A percentile compares a stretch with the other conserved stretches of the same genome.
These are phyloP conservation scores for Escarpia spicata DNA, from an alignment of 2,888 invertebrate species.

Conservation along the genomic window DNA sequence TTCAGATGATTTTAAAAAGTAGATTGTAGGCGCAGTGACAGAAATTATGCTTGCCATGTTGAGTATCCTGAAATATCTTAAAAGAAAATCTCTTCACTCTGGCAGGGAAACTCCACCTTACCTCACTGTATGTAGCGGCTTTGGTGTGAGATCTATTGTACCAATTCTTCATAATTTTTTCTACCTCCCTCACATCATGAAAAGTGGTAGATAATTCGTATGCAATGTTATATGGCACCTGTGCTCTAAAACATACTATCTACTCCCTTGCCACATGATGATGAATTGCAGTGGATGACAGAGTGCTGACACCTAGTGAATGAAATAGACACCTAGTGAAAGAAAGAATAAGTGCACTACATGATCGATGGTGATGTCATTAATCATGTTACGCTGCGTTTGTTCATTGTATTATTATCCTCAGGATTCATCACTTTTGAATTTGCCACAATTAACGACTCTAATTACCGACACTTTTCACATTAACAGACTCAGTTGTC, in stretches of 20 bases:
- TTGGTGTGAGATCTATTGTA: not conserved
- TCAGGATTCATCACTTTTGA: not conserved
- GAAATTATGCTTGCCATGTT: too few relatives aligned
- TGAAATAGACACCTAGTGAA: not conserved
- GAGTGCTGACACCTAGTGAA: slow-evolving; percentile 12
- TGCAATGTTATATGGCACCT: not conserved
- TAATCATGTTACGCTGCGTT: not conserved
- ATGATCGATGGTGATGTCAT: not conserved
- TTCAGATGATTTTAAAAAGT: too few relatives aligned
- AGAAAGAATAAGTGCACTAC: not conserved
- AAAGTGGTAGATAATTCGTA: not conserved
- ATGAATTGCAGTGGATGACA: not conserved
- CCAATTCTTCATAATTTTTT: not conserved
- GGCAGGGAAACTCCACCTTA: not conserved
- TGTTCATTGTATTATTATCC: not conserved
- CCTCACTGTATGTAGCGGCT: not conserved
- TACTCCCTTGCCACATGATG: not conserved
- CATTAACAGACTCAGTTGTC: not conserved
- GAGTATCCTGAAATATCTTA: not conserved
- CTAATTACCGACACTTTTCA: not conserved
- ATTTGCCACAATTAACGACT: not conserved
- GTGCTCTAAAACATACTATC: not conserved
- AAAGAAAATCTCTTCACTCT: not conserved
- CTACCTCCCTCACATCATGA: not conserved
- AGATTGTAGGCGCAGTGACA: too few relatives aligned